phyloP scores from a whole-genome alignment of 2,797 vertebrate species.

The Sebastes umbrosus region DNA sequence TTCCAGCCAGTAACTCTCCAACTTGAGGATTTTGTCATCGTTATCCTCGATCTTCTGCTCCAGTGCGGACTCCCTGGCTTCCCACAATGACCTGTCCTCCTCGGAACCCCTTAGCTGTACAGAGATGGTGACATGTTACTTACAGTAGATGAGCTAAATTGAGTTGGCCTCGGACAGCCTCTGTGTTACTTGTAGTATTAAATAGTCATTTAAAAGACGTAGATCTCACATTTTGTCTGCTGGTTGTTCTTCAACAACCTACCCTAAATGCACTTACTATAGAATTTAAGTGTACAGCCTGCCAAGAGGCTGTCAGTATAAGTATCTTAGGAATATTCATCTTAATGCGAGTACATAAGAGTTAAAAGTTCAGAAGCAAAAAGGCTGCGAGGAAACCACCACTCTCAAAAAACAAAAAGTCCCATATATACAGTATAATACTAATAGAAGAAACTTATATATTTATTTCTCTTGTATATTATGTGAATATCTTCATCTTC shows the following conservation, averaged over 20 bases:
- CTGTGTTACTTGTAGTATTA: neutral
- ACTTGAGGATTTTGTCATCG: slow-evolving; percentile 87
- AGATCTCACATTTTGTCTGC: neutral
- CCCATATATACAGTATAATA: neutral
- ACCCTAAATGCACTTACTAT: neutral
- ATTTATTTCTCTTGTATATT: neutral
- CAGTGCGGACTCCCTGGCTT: slow-evolving; percentile 83
- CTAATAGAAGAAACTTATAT: neutral
- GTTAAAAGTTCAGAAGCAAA: neutral
- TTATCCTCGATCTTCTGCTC: slow-evolving; percentile 87
- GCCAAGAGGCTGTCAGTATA: neutral
- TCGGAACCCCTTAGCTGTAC: slow-evolving; percentile 83
- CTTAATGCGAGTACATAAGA: neutral
- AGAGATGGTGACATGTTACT: slow-evolving; percentile 25
- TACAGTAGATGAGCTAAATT: no score
- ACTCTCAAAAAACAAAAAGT: neutral
- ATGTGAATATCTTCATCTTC: neutral
- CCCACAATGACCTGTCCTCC: slow-evolving; percentile 84
- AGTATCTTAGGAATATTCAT: neutral
- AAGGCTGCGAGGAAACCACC: neutral
- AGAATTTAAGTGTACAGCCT: neutral
- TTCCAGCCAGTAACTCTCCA: slow-evolving; percentile 92
- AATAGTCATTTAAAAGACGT: neutral
- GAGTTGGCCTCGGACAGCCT: neutral
- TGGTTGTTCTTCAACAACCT: neutral